These are phyloP conservation scores for Sinocyclocheilus anophthalmus DNA, from an alignment of 2,113 vertebrate species.

Conservation along the genomic window DNA sequence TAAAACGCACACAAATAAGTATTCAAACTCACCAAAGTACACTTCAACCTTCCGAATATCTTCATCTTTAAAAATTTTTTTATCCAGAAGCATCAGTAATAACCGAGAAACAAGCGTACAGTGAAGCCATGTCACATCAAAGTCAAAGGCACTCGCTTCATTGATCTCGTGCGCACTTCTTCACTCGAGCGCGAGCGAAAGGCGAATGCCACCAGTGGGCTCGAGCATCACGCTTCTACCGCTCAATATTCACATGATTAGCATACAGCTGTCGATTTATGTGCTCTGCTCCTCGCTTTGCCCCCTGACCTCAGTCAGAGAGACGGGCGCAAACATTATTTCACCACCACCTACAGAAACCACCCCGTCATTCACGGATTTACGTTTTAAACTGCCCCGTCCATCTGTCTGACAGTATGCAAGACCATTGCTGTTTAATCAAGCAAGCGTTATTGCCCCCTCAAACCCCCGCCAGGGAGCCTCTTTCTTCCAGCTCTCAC, in stretches of 20 bases:
- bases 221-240: background rate
- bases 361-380: conserved; percentile 52
- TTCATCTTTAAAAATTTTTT: conserved; percentile 74
- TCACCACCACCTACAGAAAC: conserved; percentile 38
- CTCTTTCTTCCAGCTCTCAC: background rate
- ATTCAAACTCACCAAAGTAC: conserved; percentile 77
- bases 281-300: background rate
- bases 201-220: background rate
- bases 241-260: conserved; percentile 62
- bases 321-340: conserved; percentile 62
- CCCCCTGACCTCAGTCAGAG: conserved; percentile 58
- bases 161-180: background rate
- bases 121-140: background rate
- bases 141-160: background rate
- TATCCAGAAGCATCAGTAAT: conserved; percentile 66
- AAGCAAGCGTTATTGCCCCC: conserved; percentile 70
- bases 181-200: conserved; percentile 1
- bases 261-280: conserved; percentile 74
- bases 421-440: conserved; percentile 70
- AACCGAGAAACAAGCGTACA: background rate
- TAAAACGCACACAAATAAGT: background rate
- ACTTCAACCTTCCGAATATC: conserved; percentile 80
- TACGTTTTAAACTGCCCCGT: conserved; percentile 52
- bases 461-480: background rate
- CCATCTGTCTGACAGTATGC: conserved; percentile 71